phyloP scores from a whole-genome alignment of 1,140 invertebrate species.

The Schlechtendalia chinensis region DNA sequence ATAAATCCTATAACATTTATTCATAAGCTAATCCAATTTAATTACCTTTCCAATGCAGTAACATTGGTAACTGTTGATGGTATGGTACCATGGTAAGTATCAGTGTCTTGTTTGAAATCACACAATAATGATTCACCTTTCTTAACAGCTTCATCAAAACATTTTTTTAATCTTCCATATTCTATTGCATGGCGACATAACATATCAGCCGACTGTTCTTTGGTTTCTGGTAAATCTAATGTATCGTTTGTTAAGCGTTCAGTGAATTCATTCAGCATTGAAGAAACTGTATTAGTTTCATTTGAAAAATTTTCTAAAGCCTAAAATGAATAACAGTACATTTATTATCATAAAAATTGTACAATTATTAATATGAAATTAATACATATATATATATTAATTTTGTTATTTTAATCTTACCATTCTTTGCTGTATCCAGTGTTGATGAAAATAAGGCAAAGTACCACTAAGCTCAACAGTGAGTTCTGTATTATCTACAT shows the following conservation, averaged over 20 bases:
- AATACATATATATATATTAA: no score
- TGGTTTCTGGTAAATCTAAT: slow-evolving; percentile 47
- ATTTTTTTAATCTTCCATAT: slow-evolving; percentile 72
- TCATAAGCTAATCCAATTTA: slow-evolving; percentile 11
- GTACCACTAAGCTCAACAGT: slow-evolving; percentile 85
- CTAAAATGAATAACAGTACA: slow-evolving; percentile 58
- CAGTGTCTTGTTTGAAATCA: slow-evolving; percentile 59
- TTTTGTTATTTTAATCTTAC: slow-evolving; percentile 63
- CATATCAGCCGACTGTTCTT: slow-evolving; percentile 24
- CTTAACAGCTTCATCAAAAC: slow-evolving; percentile 75
- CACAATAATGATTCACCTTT: slow-evolving; percentile 81
- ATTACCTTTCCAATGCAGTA: slow-evolving; percentile 83
- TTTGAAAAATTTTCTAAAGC: slow-evolving; percentile 91
- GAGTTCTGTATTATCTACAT: slow-evolving; percentile 79
- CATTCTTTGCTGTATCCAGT: slow-evolving; percentile 95
- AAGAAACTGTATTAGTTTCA: slow-evolving; percentile 83
- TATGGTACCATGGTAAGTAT: slow-evolving; percentile 57
- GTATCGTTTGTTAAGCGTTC: slow-evolving; percentile 66
- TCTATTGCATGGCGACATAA: slow-evolving; percentile 55
- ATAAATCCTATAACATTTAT: no score
- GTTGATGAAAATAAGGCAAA: slow-evolving; percentile 85
- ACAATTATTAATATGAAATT: not conserved
- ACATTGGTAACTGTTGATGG: slow-evolving; percentile 76
- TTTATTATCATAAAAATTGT: not conserved
- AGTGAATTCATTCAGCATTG: slow-evolving; percentile 79